Evolutionary conservation across 2,888 invertebrate genomes (phyloP).

Genomic region (Lepetodrilus schrolli): DNA sequence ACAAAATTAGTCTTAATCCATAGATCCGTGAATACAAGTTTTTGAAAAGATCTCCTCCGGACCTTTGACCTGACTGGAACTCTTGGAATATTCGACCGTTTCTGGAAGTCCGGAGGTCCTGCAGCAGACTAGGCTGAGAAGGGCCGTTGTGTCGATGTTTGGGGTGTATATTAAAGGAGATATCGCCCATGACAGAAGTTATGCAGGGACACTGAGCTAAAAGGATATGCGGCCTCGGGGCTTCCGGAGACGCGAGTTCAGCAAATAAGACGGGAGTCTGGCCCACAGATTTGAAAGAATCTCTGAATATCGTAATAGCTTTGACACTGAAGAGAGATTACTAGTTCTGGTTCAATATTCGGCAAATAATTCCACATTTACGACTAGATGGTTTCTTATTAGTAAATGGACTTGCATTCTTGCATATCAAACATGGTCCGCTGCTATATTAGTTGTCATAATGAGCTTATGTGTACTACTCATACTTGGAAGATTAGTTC

Average conservation of each 20-base stretch:
- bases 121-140: not conserved
- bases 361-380: slow-evolving; percentile 3
- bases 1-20: slow-evolving; percentile 33
- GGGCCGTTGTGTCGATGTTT: not conserved
- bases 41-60: not conserved
- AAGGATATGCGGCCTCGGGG: slow-evolving; percentile 26
- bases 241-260: slow-evolving; percentile 5
- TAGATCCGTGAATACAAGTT: slow-evolving; percentile 3
- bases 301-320: slow-evolving; percentile 12
- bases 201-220: slow-evolving; percentile 9
- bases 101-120: no score
- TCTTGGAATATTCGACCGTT: not conserved
- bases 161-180: not conserved
- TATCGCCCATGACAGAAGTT: not conserved
- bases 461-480: no score
- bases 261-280: slow-evolving; percentile 11
- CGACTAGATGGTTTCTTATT: slow-evolving; percentile 7
- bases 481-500: no score
- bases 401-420: slow-evolving; percentile 18
- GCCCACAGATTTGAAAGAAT: slow-evolving; percentile 5
- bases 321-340: not conserved
- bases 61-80: slow-evolving; percentile 1
- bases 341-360: not conserved
- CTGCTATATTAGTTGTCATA: no score
- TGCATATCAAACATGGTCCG: slow-evolving; percentile 2